phyloP scores from a whole-genome alignment of 2,888 invertebrate genomes.

The Hydriomena furcata region DNA sequence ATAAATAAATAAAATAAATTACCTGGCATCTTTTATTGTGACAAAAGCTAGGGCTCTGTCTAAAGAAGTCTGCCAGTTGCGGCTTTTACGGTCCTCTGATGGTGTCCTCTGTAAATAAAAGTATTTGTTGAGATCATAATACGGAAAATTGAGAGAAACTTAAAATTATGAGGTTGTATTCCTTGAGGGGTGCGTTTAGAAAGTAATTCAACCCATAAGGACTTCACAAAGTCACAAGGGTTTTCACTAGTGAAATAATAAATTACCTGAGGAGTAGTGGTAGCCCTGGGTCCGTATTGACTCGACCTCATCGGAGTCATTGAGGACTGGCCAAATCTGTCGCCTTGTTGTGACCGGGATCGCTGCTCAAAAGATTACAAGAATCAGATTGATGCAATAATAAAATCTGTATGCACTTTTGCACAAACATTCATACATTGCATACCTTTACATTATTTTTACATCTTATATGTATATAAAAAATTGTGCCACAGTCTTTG shows the following conservation, averaged over 20 bases:
- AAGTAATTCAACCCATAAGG: too few relatives aligned
- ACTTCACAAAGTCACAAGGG: too few relatives aligned
- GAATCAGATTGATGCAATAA: too few relatives aligned
- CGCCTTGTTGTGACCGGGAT: slow-evolving; percentile 67
- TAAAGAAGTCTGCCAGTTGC: slow-evolving; percentile 63
- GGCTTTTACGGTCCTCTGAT: slow-evolving; percentile 58
- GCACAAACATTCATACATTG: too few relatives aligned
- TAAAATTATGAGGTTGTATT: too few relatives aligned
- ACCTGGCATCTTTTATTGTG: slow-evolving; percentile 74
- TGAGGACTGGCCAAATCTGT: slow-evolving; percentile 54
- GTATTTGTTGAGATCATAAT: too few relatives aligned
- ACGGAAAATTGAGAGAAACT: too few relatives aligned
- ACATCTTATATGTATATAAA: too few relatives aligned
- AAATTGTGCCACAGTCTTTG: too few relatives aligned
- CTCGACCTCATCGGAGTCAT: slow-evolving; percentile 62
- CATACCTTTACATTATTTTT: too few relatives aligned
- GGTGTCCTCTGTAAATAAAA: slow-evolving; percentile 69
- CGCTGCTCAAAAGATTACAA: slow-evolving; percentile 44
- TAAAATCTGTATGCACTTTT: too few relatives aligned
- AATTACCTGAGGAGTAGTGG: slow-evolving; percentile 62
- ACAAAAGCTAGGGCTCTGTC: slow-evolving; percentile 70
- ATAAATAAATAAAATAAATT: neutral
- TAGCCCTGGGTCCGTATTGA: slow-evolving; percentile 50
- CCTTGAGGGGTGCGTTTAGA: too few relatives aligned
- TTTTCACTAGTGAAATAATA: neutral